Percentiles rank a stretch among this genome's conserved stretches.
These are phyloP conservation scores for Notodonta dromedarius DNA, from an alignment of 2,888 invertebrate genomes.

Conservation along the genomic window DNA sequence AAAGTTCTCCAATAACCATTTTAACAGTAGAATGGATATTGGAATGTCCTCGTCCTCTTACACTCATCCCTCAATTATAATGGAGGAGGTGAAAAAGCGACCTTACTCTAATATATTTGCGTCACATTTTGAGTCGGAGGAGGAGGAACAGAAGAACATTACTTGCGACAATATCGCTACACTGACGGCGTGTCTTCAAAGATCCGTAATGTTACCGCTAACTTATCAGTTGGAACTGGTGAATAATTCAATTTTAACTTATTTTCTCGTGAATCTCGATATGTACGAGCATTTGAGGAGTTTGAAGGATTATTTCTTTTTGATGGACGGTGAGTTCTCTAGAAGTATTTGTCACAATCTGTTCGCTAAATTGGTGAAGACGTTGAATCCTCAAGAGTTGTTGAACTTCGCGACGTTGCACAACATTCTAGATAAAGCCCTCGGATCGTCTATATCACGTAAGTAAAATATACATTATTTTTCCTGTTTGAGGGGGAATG, in stretches of 20 bases:
- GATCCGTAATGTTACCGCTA: slow-evolving; percentile 88
- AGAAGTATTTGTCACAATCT: slow-evolving; percentile 88
- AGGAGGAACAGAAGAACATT: slow-evolving; percentile 58
- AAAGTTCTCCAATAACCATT: slow-evolving; percentile 56
- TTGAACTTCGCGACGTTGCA: slow-evolving; percentile 88
- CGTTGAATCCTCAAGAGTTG: slow-evolving; percentile 86
- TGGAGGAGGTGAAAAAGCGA: slow-evolving; percentile 74
- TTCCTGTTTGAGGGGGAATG: too few relatives aligned
- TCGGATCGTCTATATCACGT: slow-evolving; percentile 87
- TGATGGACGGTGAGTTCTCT: slow-evolving; percentile 92
- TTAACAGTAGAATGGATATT: slow-evolving; percentile 57
- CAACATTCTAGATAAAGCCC: slow-evolving; percentile 87
- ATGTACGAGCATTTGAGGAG: slow-evolving; percentile 89
- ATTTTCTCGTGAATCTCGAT: slow-evolving; percentile 87
- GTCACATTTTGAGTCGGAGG: slow-evolving; percentile 50
- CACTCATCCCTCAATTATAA: slow-evolving; percentile 68
- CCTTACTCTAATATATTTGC: slow-evolving; percentile 72
- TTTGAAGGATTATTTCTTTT: slow-evolving; percentile 90
- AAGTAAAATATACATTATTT: slow-evolving; percentile 45
- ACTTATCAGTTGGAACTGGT: slow-evolving; percentile 88
- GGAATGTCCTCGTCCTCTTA: slow-evolving; percentile 60
- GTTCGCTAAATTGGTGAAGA: slow-evolving; percentile 87
- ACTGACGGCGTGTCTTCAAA: slow-evolving; percentile 85
- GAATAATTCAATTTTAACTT: slow-evolving; percentile 88
- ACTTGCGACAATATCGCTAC: slow-evolving; percentile 74